Evolutionary conservation across 1,140 invertebrate species (phyloP).

Genomic region (Ridgeia piscesae): DNA sequence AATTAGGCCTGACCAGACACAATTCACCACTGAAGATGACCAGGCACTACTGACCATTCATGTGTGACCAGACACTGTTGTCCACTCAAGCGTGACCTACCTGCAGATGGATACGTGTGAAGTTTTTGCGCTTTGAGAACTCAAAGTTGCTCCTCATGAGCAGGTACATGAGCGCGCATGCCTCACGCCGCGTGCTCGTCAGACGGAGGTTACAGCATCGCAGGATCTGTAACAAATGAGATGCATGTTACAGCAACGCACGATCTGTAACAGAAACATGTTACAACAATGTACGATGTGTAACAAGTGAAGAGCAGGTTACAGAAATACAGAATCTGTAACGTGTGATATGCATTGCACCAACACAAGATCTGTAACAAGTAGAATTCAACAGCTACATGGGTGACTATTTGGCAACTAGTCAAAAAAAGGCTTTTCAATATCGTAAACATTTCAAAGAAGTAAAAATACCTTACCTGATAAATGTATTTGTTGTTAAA

Average conservation of each 20-base stretch:
- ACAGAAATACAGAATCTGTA: neutral
- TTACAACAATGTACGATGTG: conserved; percentile 54
- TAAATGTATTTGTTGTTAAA: no score
- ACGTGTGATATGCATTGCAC: conserved; percentile 46
- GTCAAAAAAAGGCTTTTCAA: no score
- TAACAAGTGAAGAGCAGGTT: neutral
- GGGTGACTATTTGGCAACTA: no score
- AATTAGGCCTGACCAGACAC: no score
- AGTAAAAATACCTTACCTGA: no score
- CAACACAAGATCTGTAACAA: conserved; percentile 45
- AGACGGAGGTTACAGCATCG: conserved; percentile 54
- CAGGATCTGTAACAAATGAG: conserved; percentile 39
- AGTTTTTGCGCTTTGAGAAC: conserved; percentile 76
- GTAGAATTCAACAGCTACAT: neutral
- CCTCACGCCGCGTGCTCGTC: conserved; percentile 71
- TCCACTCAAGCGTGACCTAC: conserved; percentile 31
- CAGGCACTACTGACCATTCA: no score
- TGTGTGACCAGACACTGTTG: no score
- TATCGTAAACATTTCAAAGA: no score
- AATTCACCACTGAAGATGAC: no score
- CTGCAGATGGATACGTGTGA: conserved; percentile 73
- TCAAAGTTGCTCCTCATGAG: conserved; percentile 93
- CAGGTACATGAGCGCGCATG: conserved; percentile 85
- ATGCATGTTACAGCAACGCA: neutral
- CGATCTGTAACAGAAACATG: conserved; percentile 34